These are phyloP conservation scores for Anas platyrhynchos DNA, from an alignment of 2,113 vertebrate genomes.

Conservation along the genomic window DNA sequence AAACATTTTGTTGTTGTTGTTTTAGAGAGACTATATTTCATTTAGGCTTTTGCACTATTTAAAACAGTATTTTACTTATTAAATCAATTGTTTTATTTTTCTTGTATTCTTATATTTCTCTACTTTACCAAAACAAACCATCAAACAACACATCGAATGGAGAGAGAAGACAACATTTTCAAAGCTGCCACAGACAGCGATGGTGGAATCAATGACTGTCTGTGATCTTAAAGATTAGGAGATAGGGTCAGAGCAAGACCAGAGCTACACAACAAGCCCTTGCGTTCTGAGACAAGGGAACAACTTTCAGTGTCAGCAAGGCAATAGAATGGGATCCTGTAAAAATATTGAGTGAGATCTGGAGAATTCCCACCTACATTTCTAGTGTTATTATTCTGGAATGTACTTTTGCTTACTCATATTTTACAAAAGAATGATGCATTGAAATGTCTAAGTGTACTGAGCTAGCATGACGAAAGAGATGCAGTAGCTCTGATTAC, in stretches of 20 bases:
- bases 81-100: neutral
- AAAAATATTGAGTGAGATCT: neutral
- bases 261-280: neutral
- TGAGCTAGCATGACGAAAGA: neutral
- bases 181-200: neutral
- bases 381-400: neutral
- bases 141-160: neutral
- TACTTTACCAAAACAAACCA: fast-evolving
- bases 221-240: neutral
- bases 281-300: neutral
- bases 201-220: neutral
- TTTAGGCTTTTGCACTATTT: neutral
- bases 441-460: neutral
- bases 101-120: fast-evolving
- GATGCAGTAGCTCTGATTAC: neutral
- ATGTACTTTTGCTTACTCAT: neutral
- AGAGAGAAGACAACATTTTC: neutral
- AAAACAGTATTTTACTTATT: neutral
- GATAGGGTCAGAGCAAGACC: neutral
- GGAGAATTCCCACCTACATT: neutral
- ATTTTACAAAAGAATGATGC: neutral
- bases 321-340: neutral
- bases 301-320: neutral
- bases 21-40: neutral
- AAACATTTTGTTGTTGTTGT: neutral